These are phyloP conservation scores for Orchesella cincta DNA, from an alignment of 1,140 invertebrate genomes.

Conservation along the genomic window DNA sequence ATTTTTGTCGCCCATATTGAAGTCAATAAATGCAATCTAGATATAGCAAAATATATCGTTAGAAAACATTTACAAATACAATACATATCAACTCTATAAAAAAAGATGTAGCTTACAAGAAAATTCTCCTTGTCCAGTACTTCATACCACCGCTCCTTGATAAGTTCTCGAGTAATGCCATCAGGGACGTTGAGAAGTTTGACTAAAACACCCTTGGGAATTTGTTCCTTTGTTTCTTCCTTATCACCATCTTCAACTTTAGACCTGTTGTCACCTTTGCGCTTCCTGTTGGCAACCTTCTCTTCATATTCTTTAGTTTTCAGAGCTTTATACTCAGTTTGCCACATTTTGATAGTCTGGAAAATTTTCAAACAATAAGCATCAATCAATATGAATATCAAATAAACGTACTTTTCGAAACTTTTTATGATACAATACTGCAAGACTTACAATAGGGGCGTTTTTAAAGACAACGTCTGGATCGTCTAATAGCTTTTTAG, in stretches of 20 bases:
- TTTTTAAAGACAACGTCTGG: conserved; percentile 23
- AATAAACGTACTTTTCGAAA: background rate
- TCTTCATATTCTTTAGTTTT: conserved; percentile 21
- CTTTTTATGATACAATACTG: background rate
- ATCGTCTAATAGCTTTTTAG: conserved; percentile 33
- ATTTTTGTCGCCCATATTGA: conserved; percentile 39
- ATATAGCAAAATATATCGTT: conserved; percentile 1
- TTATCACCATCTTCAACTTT: conserved; percentile 24
- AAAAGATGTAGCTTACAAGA: conserved; percentile 7
- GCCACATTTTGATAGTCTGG: conserved; percentile 18
- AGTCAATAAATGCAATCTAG: conserved; percentile 48
- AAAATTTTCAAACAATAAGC: conserved; percentile 18
- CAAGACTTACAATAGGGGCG: conserved; percentile 14
- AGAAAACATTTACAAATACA: background rate
- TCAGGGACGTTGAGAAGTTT: conserved; percentile 42
- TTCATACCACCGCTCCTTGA: conserved; percentile 38
- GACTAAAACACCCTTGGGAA: conserved; percentile 34
- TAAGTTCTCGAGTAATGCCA: conserved; percentile 36
- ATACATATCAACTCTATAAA: background rate
- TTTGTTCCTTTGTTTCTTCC: conserved; percentile 5
- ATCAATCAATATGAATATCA: too few relatives aligned
- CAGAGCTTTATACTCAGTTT: conserved; percentile 20
- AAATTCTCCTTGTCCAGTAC: conserved; percentile 36
- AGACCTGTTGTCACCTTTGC: background rate
- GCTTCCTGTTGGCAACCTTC: background rate